Percentiles rank a stretch among this genome's conserved stretches.
Conservation (phyloP, 2,888 invertebrate species). For the Drosophila neotestacea region DNA sequence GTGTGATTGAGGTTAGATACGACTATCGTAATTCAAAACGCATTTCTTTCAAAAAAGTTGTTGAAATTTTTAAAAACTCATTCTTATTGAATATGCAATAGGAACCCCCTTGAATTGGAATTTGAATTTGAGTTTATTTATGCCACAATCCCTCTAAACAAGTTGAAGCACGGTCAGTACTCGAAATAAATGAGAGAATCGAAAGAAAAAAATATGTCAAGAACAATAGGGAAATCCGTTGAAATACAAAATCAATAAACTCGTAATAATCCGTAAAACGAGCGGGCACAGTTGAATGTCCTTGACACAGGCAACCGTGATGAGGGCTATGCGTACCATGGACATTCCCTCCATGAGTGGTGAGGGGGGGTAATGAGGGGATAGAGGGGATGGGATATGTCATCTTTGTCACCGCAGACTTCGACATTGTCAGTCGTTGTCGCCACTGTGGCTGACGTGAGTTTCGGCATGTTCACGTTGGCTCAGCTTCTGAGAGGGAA, state of each 20-base stretch:
- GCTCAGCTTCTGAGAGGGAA: constrained; percentile 9
- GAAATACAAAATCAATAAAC: constrained; percentile 51
- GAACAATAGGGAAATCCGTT: constrained; percentile 26
- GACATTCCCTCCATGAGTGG: background rate
- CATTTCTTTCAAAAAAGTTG: background rate
- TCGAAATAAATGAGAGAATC: background rate
- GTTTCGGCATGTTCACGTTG: constrained; percentile 41
- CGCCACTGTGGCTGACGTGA: constrained; percentile 61
- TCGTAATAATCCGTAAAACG: constrained; percentile 32
- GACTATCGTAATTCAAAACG: background rate
- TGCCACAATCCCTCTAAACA: background rate
- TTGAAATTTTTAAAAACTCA: background rate
- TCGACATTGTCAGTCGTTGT: constrained; percentile 13
- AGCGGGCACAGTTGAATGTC: constrained; percentile 58
- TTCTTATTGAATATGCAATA: too few relatives aligned
- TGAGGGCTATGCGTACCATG: constrained; percentile 2
- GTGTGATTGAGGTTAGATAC: background rate
- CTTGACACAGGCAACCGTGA: constrained; percentile 56
- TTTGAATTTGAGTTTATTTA: background rate
- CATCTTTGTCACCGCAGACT: constrained; percentile 38
- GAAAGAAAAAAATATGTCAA: constrained; percentile 6
- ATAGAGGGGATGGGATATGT: background rate
- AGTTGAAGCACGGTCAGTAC: background rate
- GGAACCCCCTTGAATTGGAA: background rate
- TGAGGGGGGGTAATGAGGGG: background rate